Percentiles rank a stretch among this genome's conserved stretches.
Evolutionary conservation across 2,113 vertebrate species (phyloP).

Genomic region (Ariopsis seemanni): DNA sequence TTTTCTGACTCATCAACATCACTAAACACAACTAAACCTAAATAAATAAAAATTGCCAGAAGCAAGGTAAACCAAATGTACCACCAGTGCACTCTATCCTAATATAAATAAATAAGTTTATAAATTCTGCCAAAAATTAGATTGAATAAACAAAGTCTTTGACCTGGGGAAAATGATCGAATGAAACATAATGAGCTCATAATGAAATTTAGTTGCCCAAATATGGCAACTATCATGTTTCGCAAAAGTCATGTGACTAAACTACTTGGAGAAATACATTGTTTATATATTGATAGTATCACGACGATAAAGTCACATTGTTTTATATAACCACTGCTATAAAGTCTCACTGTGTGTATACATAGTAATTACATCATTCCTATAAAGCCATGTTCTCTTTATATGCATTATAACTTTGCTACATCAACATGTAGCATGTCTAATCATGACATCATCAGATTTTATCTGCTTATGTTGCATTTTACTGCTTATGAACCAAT

Average conservation of each 20-base stretch:
- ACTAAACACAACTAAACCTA: too few species aligned
- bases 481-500: constrained; percentile 32
- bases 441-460: not conserved
- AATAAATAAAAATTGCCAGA: not conserved
- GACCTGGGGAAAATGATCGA: not conserved
- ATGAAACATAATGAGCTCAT: not conserved
- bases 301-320: not conserved
- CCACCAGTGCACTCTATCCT: not conserved
- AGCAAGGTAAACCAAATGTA: not conserved
- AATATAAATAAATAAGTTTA: not conserved
- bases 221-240: not conserved
- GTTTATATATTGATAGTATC: constrained; percentile 54
- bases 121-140: not conserved
- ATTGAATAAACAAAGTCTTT: not conserved
- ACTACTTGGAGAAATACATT: constrained; percentile 59
- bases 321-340: not conserved
- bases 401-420: not conserved
- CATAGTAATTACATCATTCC: not conserved
- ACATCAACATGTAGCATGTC: not conserved
- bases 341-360: not conserved
- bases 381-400: not conserved
- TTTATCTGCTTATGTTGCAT: constrained; percentile 56
- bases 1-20: too few species aligned
- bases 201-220: not conserved
- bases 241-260: not conserved